These are phyloP conservation scores for Hemiscyllium ocellatum DNA, from an alignment of 2,113 vertebrate genomes.

Conservation along the genomic window DNA sequence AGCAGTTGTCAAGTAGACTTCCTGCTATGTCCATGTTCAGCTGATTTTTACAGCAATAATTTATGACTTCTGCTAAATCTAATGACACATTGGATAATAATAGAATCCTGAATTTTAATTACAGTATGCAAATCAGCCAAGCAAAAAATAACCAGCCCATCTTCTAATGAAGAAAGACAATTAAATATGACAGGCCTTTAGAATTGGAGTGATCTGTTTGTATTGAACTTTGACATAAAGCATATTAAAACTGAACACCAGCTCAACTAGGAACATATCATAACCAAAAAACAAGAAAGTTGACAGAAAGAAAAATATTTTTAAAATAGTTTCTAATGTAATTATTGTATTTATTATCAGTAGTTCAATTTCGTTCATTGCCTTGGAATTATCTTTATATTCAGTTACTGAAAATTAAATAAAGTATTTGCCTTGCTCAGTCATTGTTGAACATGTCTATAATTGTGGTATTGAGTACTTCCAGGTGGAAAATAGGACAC, in stretches of 20 bases:
- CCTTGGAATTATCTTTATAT: neutral
- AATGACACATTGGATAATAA: slow-evolving; percentile 36
- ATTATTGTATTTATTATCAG: neutral
- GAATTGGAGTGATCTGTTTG: slow-evolving; percentile 8
- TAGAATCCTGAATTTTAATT: slow-evolving; percentile 28
- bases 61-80: slow-evolving; percentile 20
- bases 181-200: neutral
- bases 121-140: slow-evolving; percentile 20
- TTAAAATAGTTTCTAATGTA: neutral
- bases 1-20: slow-evolving; percentile 6
- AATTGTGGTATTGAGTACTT: neutral
- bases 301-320: neutral
- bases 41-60: slow-evolving; percentile 36
- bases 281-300: neutral
- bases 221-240: slow-evolving; percentile 27
- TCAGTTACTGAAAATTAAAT: neutral
- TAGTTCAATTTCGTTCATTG: neutral
- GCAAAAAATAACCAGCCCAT: slow-evolving; percentile 34
- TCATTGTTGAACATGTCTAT: neutral
- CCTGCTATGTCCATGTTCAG: slow-evolving; percentile 23
- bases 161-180: slow-evolving; percentile 22
- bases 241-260: slow-evolving; percentile 17
- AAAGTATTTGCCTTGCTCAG: neutral
- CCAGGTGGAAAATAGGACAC: neutral
- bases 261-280: neutral